phyloP scores from a whole-genome alignment of 2,113 vertebrate species.

The Ceyx cyanopectus region DNA sequence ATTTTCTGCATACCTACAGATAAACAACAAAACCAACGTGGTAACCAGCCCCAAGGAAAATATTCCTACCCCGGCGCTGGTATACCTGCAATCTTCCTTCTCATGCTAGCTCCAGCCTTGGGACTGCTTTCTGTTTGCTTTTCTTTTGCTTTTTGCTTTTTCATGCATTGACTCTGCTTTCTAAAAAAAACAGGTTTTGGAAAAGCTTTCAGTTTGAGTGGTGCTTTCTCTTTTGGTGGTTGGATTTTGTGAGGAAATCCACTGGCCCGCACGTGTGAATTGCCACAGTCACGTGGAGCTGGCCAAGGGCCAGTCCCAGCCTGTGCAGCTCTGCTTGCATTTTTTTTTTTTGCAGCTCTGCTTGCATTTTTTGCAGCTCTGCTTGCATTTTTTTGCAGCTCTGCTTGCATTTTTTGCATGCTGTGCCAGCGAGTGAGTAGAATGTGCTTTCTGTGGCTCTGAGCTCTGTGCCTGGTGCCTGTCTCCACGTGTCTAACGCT shows the following conservation, averaged over 20 bases:
- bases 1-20: conserved; percentile 90
- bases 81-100: conserved; percentile 86
- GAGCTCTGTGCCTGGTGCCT: conserved; percentile 75
- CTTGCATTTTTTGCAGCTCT: no score
- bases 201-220: conserved; percentile 45
- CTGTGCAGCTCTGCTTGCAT: no score
- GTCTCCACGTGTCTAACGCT: conserved; percentile 13
- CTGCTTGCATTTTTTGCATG: conserved; percentile 76
- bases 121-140: conserved; percentile 74
- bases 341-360: no score
- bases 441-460: conserved; percentile 72
- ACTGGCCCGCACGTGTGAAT: background rate
- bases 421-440: conserved; percentile 65
- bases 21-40: conserved; percentile 99
- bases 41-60: conserved; percentile 97
- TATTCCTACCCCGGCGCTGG: conserved; percentile 93
- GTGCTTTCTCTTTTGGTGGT: background rate
- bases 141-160: conserved; percentile 46
- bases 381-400: conserved; percentile 10
- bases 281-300: no score
- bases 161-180: conserved; percentile 59
- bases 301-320: no score
- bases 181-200: conserved; percentile 54
- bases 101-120: conserved; percentile 76
- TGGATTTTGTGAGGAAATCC: conserved; percentile 29